These are phyloP conservation scores for Bombylius discolor DNA, from an alignment of 2,888 invertebrate genomes.

Conservation along the genomic window DNA sequence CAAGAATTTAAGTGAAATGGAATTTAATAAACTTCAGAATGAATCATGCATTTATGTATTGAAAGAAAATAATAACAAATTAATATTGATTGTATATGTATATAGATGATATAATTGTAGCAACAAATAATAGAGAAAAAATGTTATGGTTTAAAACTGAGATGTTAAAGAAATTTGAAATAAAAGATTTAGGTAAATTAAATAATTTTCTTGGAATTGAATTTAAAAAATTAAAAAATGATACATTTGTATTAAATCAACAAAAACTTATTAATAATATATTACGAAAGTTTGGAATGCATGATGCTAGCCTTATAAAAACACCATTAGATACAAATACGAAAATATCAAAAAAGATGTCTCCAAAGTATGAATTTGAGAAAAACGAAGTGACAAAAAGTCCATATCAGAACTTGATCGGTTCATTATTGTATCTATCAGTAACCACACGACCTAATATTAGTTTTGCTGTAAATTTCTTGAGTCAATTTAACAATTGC, in stretches of 20 bases:
- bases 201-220: not conserved
- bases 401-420: constrained; percentile 14
- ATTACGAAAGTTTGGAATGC: not conserved
- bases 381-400: constrained; percentile 1
- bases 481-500: constrained; percentile 11
- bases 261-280: not conserved
- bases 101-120: not conserved
- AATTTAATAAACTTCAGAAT: too few species aligned
- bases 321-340: not conserved
- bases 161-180: not conserved
- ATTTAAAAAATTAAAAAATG: not conserved
- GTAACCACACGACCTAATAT: constrained; percentile 13
- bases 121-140: not conserved
- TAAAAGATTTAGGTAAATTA: not conserved
- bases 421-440: constrained; percentile 14
- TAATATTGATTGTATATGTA: not conserved
- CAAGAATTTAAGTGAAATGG: too few species aligned
- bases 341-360: not conserved
- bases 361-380: not conserved
- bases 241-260: not conserved
- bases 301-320: not conserved
- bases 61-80: too few species aligned
- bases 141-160: not conserved
- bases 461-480: constrained; percentile 11
- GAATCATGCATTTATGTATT: too few species aligned